A percentile compares a stretch with the other conserved stretches of the same genome.
Evolutionary conservation across 2,113 vertebrate genomes (phyloP).

Genomic region (Acinonyx jubatus): DNA sequence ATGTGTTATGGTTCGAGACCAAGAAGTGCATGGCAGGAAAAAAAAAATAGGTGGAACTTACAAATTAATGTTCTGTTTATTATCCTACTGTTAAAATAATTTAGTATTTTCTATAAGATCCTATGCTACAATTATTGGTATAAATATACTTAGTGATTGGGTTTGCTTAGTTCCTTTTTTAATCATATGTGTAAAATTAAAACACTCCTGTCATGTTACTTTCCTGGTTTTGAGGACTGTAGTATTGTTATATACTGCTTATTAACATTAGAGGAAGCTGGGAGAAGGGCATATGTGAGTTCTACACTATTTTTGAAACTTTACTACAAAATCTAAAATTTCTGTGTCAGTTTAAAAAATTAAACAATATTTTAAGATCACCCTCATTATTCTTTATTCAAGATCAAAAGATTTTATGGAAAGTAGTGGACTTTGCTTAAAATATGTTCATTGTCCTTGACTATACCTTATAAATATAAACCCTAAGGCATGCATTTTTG

Average conservation of each 20-base stretch:
- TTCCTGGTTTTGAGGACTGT: neutral
- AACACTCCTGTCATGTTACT: neutral
- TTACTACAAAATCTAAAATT: neutral
- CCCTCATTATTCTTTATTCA: neutral
- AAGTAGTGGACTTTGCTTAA: conserved; percentile 39
- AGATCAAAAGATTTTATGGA: conserved; percentile 44
- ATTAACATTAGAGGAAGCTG: conserved; percentile 10
- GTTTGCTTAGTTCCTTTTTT: neutral
- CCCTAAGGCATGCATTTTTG: neutral
- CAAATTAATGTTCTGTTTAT: neutral
- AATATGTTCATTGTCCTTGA: neutral
- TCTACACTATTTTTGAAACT: neutral
- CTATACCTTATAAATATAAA: neutral
- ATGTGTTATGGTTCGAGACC: neutral
- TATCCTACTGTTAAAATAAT: conserved; percentile 19
- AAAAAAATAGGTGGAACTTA: neutral
- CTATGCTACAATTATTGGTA: neutral
- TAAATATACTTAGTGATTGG: neutral
- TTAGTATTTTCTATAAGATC: neutral
- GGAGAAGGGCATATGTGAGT: neutral
- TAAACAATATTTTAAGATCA: conserved; percentile 32
- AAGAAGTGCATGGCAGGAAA: neutral
- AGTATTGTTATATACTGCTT: neutral
- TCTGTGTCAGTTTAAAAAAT: neutral
- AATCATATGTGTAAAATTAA: conserved; percentile 25